Evolutionary conservation across 2,797 vertebrate species (phyloP).

Genomic region (Agapornis canus): DNA sequence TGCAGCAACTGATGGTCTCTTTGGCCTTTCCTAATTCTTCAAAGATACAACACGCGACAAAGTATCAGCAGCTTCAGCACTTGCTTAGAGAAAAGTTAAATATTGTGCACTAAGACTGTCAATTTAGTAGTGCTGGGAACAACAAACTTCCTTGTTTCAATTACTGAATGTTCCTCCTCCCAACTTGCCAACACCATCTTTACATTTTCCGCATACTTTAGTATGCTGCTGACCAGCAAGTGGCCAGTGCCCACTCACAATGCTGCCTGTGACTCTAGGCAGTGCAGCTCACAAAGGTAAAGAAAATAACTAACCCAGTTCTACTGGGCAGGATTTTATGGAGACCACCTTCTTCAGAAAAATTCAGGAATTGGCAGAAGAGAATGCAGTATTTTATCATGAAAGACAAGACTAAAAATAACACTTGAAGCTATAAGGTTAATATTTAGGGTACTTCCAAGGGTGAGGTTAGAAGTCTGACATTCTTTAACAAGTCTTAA

Average conservation of each 20-base stretch:
- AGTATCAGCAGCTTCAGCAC: neutral
- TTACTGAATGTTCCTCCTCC: slow-evolving; percentile 24
- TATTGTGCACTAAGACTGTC: neutral
- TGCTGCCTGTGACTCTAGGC: neutral
- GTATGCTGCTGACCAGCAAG: neutral
- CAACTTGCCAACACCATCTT: neutral
- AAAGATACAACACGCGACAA: neutral
- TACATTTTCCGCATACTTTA: neutral
- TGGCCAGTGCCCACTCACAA: fast-evolving
- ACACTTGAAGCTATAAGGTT: neutral
- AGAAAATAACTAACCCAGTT: neutral
- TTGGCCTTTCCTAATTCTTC: neutral
- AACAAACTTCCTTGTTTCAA: slow-evolving; percentile 46
- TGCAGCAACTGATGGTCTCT: neutral
- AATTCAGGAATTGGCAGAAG: neutral
- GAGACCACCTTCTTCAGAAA: neutral
- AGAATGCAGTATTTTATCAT: neutral
- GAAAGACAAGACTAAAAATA: neutral
- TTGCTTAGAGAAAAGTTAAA: neutral
- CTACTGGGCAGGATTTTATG: neutral
- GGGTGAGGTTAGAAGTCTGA: neutral
- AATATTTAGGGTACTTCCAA: neutral
- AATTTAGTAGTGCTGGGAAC: slow-evolving; percentile 31
- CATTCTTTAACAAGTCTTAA: neutral
- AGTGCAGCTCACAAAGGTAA: neutral